Evolutionary conservation across 2,113 vertebrate genomes (phyloP).

Genomic region (Petromus typicus): DNA sequence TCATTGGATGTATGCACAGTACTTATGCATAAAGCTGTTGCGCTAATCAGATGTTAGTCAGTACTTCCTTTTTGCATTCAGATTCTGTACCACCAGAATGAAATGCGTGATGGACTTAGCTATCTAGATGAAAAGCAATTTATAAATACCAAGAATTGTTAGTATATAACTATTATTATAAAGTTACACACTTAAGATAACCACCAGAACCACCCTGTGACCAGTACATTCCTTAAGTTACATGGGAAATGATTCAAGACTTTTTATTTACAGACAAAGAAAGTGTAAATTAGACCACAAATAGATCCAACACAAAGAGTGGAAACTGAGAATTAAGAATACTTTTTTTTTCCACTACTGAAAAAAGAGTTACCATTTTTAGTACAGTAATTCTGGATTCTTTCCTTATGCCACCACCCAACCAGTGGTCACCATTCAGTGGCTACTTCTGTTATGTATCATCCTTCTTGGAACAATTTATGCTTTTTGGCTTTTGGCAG

Average conservation of each 20-base stretch:
- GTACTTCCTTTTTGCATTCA: conserved; percentile 52
- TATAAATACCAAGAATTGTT: conserved; percentile 51
- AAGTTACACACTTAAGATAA: conserved; percentile 47
- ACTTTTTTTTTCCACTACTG: conserved; percentile 6
- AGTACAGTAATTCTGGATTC: not conserved
- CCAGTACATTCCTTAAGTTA: conserved; percentile 48
- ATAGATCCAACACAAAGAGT: not conserved
- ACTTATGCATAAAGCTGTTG: not conserved
- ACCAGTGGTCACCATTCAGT: not conserved
- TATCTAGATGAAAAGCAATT: conserved; percentile 53
- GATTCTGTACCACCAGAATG: conserved; percentile 20
- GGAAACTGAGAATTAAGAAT: not conserved
- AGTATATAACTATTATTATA: not conserved
- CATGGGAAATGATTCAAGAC: conserved; percentile 25
- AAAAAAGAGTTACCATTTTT: not conserved
- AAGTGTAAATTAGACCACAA: conserved; percentile 5
- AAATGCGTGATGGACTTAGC: conserved; percentile 50
- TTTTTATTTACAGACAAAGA: conserved; percentile 35
- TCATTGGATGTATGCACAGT: not conserved
- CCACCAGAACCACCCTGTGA: not conserved
- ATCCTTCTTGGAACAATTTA: not conserved
- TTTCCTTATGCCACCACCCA: not conserved
- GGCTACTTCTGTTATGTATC: not conserved
- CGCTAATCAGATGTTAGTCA: conserved; percentile 37
- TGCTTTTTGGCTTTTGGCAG: not conserved